Percentiles rank a stretch among this genome's conserved stretches.
phyloP scores from a whole-genome alignment of 2,113 vertebrate species.

The Rhizomys pruinosus region DNA sequence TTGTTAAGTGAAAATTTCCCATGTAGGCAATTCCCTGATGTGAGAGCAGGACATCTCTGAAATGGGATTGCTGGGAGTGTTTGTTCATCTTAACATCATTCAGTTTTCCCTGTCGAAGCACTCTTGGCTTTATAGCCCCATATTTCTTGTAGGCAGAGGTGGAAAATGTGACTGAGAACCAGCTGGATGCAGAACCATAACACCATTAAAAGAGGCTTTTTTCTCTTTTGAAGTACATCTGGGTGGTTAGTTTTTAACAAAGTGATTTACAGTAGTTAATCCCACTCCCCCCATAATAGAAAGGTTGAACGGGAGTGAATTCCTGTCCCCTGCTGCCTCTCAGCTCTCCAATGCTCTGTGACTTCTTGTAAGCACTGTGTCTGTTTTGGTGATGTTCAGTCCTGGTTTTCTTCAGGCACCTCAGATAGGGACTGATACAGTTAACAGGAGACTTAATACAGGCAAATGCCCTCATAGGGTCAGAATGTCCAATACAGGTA shows the following conservation, averaged over 20 bases:
- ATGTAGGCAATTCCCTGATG: constrained; percentile 39
- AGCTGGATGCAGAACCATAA: background rate
- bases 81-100: constrained; percentile 44
- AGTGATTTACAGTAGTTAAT: background rate
- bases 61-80: constrained; percentile 8
- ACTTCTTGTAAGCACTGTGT: background rate
- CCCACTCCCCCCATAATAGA: background rate
- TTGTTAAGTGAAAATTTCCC: constrained; percentile 73
- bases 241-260: constrained; percentile 34
- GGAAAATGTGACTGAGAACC: constrained; percentile 42
- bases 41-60: constrained; percentile 24
- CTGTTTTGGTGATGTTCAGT: background rate
- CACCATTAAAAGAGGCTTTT: background rate
- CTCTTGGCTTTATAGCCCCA: constrained; percentile 46
- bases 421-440: background rate
- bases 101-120: background rate
- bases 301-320: background rate
- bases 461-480: background rate
- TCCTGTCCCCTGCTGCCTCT: background rate
- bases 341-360: background rate
- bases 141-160: constrained; percentile 67
- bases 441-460: background rate
- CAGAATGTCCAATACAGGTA: background rate
- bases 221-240: background rate
- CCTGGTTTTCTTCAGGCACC: background rate